Conservation (phyloP, 1,140 invertebrate genomes). For the Propsilocerus akamusi region DNA sequence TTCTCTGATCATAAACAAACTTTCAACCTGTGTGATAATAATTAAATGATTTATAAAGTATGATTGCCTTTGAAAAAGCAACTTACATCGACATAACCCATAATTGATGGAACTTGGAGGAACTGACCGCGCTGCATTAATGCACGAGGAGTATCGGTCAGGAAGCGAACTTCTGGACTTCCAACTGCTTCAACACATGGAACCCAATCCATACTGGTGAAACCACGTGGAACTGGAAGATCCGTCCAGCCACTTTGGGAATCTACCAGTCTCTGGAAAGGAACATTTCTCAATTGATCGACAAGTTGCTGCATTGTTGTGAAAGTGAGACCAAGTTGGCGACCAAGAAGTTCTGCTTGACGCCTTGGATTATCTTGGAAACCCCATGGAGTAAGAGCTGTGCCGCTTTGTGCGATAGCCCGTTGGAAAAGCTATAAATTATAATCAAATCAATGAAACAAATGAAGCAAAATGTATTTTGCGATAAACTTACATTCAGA, state of each 20-base stretch:
- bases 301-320: too few species aligned
- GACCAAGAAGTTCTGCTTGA: conserved; percentile 21
- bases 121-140: conserved; percentile 8
- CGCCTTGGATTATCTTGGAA: conserved; percentile 20
- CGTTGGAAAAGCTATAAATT: conserved; percentile 29
- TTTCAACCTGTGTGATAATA: conserved; percentile 4
- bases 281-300: conserved; percentile 21
- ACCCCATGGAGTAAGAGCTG: conserved; percentile 38
- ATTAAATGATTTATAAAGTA: too few species aligned
- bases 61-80: too few species aligned
- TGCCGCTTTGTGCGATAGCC: conserved; percentile 44
- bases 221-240: background rate
- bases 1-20: background rate
- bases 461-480: background rate
- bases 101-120: conserved; percentile 9
- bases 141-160: conserved; percentile 7
- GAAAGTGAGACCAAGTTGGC: too few species aligned
- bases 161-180: conserved; percentile 1
- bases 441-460: background rate
- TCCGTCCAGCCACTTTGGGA: background rate
- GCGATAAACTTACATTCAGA: background rate
- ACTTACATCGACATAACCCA: too few species aligned
- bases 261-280: conserved; percentile 13
- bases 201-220: background rate
- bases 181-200: background rate